phyloP scores from a whole-genome alignment of 2,888 invertebrate genomes.

The Synergus umbraculus region DNA sequence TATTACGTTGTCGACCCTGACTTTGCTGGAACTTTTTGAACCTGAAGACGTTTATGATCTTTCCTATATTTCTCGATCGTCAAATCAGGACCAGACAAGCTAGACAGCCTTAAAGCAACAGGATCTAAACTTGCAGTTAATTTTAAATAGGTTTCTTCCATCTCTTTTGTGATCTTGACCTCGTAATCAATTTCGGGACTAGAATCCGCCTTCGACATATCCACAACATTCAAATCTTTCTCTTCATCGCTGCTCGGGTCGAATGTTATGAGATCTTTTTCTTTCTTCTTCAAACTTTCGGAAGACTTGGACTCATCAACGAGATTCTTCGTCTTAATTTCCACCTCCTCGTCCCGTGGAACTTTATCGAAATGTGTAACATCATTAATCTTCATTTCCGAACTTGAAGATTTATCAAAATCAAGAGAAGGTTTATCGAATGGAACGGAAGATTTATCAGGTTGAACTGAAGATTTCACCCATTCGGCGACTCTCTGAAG shows the following conservation, averaged over 20 bases:
- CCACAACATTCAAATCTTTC: slow-evolving; percentile 40
- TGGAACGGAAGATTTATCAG: slow-evolving; percentile 50
- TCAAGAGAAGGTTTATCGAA: slow-evolving; percentile 2
- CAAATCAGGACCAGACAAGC: slow-evolving; percentile 63
- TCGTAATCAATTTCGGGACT: slow-evolving; percentile 59
- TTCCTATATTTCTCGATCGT: slow-evolving; percentile 74
- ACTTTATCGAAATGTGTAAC: slow-evolving; percentile 3
- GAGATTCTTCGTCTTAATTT: neutral
- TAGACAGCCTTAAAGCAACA: slow-evolving; percentile 61
- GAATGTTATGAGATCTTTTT: slow-evolving; percentile 64
- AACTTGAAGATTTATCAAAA: slow-evolving; percentile 3
- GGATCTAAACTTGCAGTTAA: slow-evolving; percentile 73
- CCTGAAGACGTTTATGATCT: slow-evolving; percentile 68
- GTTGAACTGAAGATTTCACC: slow-evolving; percentile 80
- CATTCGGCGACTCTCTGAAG: slow-evolving; percentile 87
- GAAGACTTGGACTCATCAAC: neutral
- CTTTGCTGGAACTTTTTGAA: slow-evolving; percentile 62
- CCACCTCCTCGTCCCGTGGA: neutral
- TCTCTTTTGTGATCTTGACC: slow-evolving; percentile 72
- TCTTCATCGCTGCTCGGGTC: slow-evolving; percentile 68
- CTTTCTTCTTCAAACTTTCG: slow-evolving; percentile 28
- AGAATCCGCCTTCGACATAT: slow-evolving; percentile 5
- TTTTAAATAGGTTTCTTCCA: slow-evolving; percentile 75
- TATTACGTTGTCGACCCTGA: slow-evolving; percentile 62
- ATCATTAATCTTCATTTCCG: slow-evolving; percentile 7